phyloP scores from a whole-genome alignment of 2,113 vertebrate genomes.

The Colistium nudipinnis region DNA sequence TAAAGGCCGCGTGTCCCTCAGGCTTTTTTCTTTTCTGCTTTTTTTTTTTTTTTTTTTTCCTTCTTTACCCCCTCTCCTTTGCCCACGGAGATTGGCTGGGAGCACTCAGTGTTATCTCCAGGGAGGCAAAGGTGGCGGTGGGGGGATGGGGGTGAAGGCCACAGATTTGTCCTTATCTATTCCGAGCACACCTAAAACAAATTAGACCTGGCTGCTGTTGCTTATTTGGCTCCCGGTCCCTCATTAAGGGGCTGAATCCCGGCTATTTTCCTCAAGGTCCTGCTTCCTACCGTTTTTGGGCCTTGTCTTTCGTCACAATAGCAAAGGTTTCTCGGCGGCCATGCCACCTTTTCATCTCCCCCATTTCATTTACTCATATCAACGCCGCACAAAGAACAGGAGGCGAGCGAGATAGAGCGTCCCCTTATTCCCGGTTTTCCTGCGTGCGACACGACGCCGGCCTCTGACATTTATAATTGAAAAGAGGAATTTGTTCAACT shows the following conservation, averaged over 20 bases:
- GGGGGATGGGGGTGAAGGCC: slow-evolving; percentile 65
- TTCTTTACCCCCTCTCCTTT: slow-evolving; percentile 56
- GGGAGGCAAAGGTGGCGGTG: slow-evolving; percentile 80
- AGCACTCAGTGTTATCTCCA: slow-evolving; percentile 81
- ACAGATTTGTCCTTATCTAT: slow-evolving; percentile 85
- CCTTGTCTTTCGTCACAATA: slow-evolving; percentile 74
- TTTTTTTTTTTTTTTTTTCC: slow-evolving; percentile 41
- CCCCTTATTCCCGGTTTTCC: slow-evolving; percentile 33
- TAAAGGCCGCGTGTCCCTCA: slow-evolving; percentile 75
- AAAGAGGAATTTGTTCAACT: slow-evolving; percentile 47
- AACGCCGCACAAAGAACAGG: slow-evolving; percentile 64
- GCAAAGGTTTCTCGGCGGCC: slow-evolving; percentile 71
- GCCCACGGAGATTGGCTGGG: slow-evolving; percentile 80
- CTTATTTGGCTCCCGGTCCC: slow-evolving; percentile 74
- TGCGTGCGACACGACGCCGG: slow-evolving; percentile 50
- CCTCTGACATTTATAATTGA: slow-evolving; percentile 69
- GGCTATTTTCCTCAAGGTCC: slow-evolving; percentile 79
- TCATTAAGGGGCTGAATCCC: slow-evolving; percentile 79
- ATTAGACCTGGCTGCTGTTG: slow-evolving; percentile 80
- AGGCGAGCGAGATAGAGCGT: slow-evolving; percentile 3
- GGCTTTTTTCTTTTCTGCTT: slow-evolving; percentile 60
- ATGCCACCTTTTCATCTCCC: slow-evolving; percentile 71
- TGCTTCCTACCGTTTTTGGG: slow-evolving; percentile 70
- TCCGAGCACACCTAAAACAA: slow-evolving; percentile 86
- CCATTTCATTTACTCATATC: slow-evolving; percentile 72